Base-by-base conservation (phyloP, 2,113 vertebrate species). In the Eulemur macaco region DNA sequence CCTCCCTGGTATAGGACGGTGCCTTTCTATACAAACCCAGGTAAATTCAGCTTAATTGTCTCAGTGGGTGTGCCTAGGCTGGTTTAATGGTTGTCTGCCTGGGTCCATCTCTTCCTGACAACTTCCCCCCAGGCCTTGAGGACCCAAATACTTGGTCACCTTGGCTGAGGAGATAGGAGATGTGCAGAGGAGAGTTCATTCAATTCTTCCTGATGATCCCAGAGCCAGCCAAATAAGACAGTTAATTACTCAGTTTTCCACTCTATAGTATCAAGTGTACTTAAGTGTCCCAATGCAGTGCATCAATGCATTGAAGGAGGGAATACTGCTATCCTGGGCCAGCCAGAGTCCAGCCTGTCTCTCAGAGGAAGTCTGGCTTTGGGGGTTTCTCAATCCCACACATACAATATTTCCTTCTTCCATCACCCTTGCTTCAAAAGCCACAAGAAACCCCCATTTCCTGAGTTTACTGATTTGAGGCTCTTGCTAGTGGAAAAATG, bases 381-480 rank as follows among this genome's bases (percentile, higher is more conserved):
- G 20, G 20, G 34, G 12, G 14, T 56, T 94, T 64, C 54, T 60
- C 84, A 68, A 50, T 37, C 34, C 52, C 74, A 4, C 10, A 54
- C 23, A 54, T 25, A n/a, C 25, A 52, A 42, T 42, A 50, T 58
- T 71, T 31, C 9, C 18, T 83, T 90, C 71, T 87, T 91, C 42
- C 8, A 1, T 78, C 89, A 60, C 13, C 31, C 25, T 90, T 68
- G 9, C 2, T 86, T 18, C 60, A 64, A 23, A 74, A 42, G 74
- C 14, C 8, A 25, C 54, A 37, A 69, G 52, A 69, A 34, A 66
- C 1, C 23, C 58, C 9, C 20, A 69, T 82, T 76, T 71, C 9
- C 60, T 45, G 37, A 95, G 6, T 88, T 96, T 96, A 56, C 27
- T 88, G 54, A 90, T 66, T 80, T 58, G 71, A 90, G 20, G 15